phyloP scores from a whole-genome alignment of 2,113 vertebrate genomes.

The Xiphias gladius region DNA sequence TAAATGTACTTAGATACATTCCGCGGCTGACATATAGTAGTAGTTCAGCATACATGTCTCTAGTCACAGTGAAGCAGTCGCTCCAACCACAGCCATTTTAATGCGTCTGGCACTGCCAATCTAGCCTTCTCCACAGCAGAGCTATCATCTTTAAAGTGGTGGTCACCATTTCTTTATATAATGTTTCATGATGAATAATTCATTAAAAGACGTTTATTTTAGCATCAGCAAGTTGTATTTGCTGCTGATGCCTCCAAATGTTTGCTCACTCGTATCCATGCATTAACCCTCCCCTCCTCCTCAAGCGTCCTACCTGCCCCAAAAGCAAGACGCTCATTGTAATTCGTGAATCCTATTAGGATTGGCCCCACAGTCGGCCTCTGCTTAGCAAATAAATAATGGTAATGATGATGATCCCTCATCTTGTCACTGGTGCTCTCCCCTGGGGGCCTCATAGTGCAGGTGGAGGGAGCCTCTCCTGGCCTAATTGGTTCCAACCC shows the following conservation, averaged over 20 bases:
- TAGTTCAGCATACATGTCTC: no score
- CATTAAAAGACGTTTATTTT: slow-evolving; percentile 55
- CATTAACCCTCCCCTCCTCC: slow-evolving; percentile 48
- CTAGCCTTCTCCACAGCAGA: no score
- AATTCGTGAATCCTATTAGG: slow-evolving; percentile 84
- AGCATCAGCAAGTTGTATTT: slow-evolving; percentile 17
- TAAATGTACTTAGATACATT: no score
- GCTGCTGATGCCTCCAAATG: slow-evolving; percentile 44
- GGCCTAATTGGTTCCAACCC: slow-evolving; percentile 86
- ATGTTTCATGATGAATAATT: no score
- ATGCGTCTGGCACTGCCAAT: no score
- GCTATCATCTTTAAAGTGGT: no score
- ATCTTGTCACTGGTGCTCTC: slow-evolving; percentile 83
- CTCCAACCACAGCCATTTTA: no score
- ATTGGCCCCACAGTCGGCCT: slow-evolving; percentile 84
- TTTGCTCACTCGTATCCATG: slow-evolving; percentile 45
- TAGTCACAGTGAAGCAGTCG: no score
- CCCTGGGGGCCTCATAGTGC: slow-evolving; percentile 75
- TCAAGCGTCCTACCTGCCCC: slow-evolving; percentile 46
- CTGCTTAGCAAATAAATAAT: slow-evolving; percentile 89
- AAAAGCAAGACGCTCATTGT: slow-evolving; percentile 79
- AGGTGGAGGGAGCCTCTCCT: slow-evolving; percentile 77
- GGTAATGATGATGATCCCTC: slow-evolving; percentile 89
- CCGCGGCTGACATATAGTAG: no score
- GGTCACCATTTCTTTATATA: no score